A percentile compares a stretch with the other conserved stretches of the same genome.
These are phyloP conservation scores for Catocala nupta DNA, from an alignment of 2,888 invertebrate genomes.

Conservation along the genomic window DNA sequence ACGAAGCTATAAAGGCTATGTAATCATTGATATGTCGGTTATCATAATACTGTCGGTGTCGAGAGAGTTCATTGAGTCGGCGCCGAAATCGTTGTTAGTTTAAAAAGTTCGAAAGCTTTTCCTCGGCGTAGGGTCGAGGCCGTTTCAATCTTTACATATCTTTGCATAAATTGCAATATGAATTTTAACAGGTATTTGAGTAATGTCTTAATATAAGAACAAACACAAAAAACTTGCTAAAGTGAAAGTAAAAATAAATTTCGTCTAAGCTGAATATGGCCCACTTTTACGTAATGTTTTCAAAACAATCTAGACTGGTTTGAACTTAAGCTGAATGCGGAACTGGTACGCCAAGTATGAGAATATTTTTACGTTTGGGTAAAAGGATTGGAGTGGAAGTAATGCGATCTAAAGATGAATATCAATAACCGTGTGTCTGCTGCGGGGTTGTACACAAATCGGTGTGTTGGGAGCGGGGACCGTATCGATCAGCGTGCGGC, in stretches of 20 bases:
- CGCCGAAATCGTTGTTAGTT: slow-evolving; percentile 9
- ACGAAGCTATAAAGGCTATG: slow-evolving; percentile 26
- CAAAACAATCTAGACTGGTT: not conserved
- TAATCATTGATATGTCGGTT: slow-evolving; percentile 38
- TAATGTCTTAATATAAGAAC: too few relatives aligned
- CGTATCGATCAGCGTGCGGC: slow-evolving; percentile 64
- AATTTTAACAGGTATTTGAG: too few relatives aligned
- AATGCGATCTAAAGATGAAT: slow-evolving; percentile 52
- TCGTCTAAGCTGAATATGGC: too few relatives aligned
- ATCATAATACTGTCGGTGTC: slow-evolving; percentile 27
- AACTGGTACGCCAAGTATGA: not conserved
- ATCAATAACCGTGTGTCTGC: slow-evolving; percentile 53
- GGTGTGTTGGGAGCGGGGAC: slow-evolving; percentile 64
- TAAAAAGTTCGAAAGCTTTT: not conserved
- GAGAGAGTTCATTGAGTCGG: slow-evolving; percentile 26
- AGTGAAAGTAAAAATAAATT: too few relatives aligned
- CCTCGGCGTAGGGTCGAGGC: too few relatives aligned
- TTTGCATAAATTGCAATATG: too few relatives aligned
- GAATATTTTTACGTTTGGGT: not conserved
- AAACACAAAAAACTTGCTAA: too few relatives aligned
- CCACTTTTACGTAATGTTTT: not conserved
- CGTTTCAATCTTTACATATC: too few relatives aligned
- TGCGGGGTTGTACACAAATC: slow-evolving; percentile 63
- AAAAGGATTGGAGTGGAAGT: not conserved
- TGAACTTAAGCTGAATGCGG: not conserved